A percentile compares a stretch with the other conserved stretches of the same genome.
Conservation (phyloP, 2,888 invertebrate genomes). For the Apamea monoglypha region DNA sequence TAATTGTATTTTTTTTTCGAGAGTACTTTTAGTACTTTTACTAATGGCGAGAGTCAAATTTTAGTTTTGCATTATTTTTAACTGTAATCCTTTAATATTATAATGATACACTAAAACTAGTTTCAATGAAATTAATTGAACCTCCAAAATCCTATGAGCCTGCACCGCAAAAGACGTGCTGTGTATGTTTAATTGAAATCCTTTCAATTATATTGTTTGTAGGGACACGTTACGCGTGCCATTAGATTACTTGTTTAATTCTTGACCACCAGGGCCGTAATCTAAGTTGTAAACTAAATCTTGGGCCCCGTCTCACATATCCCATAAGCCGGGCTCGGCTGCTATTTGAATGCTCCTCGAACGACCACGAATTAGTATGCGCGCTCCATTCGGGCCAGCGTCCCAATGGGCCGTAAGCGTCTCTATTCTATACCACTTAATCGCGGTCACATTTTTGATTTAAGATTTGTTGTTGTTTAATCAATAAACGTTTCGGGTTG, state of each 20-base stretch:
- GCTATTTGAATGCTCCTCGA: constrained; percentile 87
- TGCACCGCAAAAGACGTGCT: constrained; percentile 61
- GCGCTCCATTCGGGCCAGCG: constrained; percentile 84
- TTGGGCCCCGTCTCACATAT: constrained; percentile 88
- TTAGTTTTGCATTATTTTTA: neutral
- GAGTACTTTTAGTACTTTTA: constrained; percentile 18
- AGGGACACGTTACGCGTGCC: constrained; percentile 79
- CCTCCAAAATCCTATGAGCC: constrained; percentile 55
- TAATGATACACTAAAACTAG: constrained; percentile 1
- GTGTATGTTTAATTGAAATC: constrained; percentile 76
- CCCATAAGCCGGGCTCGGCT: constrained; percentile 86
- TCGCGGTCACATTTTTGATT: constrained; percentile 57
- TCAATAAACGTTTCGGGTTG: constrained; percentile 29
- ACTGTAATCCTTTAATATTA: neutral
- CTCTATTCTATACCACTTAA: constrained; percentile 79
- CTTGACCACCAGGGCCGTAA: constrained; percentile 88
- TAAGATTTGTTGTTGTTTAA: constrained; percentile 50
- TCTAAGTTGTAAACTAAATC: constrained; percentile 90
- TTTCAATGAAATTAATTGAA: constrained; percentile 64
- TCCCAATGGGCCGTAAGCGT: constrained; percentile 81
- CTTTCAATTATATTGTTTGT: constrained; percentile 77
- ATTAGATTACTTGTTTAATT: constrained; percentile 88
- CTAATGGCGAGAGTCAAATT: neutral
- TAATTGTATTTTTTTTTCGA: constrained; percentile 25
- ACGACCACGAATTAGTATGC: constrained; percentile 90